phyloP scores from a whole-genome alignment of 2,888 invertebrate species.

The Clostera curtula region DNA sequence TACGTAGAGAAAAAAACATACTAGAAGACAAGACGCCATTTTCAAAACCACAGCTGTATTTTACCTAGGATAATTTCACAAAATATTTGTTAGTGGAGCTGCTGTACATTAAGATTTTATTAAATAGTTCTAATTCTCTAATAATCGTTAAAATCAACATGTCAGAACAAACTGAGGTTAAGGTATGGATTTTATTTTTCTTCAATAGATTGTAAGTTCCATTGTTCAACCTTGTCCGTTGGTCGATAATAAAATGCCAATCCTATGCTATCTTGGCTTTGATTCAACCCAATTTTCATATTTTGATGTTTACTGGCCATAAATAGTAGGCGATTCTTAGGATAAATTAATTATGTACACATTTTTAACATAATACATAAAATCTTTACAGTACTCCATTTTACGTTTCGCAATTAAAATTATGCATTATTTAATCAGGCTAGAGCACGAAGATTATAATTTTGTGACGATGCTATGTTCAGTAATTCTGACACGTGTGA shows the following conservation, averaged over 20 bases:
- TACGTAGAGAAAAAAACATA: neutral
- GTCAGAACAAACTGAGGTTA: conserved; percentile 49
- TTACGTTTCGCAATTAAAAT: too few species aligned
- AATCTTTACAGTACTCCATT: too few species aligned
- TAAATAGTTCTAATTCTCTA: neutral
- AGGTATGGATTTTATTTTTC: conserved; percentile 36
- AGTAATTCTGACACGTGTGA: too few species aligned
- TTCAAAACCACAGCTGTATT: conserved; percentile 12
- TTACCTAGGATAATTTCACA: conserved; percentile 1
- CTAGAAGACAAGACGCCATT: conserved; percentile 12
- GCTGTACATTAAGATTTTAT: conserved; percentile 6
- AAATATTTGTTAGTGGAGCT: conserved; percentile 1
- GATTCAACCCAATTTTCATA: neutral
- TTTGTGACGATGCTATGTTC: too few species aligned
- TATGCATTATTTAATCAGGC: too few species aligned
- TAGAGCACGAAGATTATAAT: too few species aligned
- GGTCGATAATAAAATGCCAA: conserved; percentile 27
- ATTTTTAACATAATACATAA: too few species aligned
- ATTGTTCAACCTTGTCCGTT: conserved; percentile 55
- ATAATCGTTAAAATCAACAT: conserved; percentile 21
- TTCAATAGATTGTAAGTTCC: conserved; percentile 26
- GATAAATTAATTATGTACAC: too few species aligned
- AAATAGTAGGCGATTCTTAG: too few species aligned
- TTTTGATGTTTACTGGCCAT: too few species aligned
- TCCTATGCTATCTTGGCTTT: neutral